A percentile compares a stretch with the other conserved stretches of the same genome.
phyloP scores from a whole-genome alignment of 2,113 vertebrate genomes.

The Gobiocypris rarus region DNA sequence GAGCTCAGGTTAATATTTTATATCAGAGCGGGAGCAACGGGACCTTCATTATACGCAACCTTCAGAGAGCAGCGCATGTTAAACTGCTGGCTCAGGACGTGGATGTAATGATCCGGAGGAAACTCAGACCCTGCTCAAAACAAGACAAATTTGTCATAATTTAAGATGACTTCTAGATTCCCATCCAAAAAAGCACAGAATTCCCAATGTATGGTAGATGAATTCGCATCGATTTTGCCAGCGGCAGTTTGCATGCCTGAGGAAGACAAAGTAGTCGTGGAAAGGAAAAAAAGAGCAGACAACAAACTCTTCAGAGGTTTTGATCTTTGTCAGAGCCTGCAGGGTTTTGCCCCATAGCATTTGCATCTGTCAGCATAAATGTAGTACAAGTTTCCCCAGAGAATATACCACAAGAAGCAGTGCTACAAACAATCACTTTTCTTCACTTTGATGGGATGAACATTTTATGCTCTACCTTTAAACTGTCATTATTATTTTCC shows the following conservation, averaged over 20 bases:
- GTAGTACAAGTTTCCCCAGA: background rate
- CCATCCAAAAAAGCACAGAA: background rate
- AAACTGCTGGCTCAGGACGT: background rate
- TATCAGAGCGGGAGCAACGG: background rate
- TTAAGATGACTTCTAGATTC: background rate
- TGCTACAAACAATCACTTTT: constrained; percentile 13
- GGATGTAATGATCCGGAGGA: background rate
- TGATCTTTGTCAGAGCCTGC: constrained; percentile 13
- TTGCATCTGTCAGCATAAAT: constrained; percentile 26
- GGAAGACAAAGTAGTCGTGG: background rate
- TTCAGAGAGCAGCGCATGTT: constrained; percentile 43
- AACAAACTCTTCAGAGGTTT: constrained; percentile 5
- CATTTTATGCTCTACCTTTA: background rate
- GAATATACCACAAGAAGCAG: constrained; percentile 8
- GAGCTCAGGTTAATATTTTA: constrained; percentile 24
- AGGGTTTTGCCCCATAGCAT: constrained; percentile 25
- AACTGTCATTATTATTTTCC: background rate
- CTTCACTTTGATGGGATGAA: constrained; percentile 1
- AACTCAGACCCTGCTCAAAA: background rate
- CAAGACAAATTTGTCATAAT: background rate
- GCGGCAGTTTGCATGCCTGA: constrained; percentile 3
- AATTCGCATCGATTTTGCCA: constrained; percentile 25
- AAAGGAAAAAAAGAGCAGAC: background rate
- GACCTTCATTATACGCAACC: constrained; percentile 33
- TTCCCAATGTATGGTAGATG: background rate